Percentiles rank a stretch among this genome's conserved stretches.
phyloP scores from a whole-genome alignment of 2,113 vertebrate species.

The Odontophorus gujanensis region DNA sequence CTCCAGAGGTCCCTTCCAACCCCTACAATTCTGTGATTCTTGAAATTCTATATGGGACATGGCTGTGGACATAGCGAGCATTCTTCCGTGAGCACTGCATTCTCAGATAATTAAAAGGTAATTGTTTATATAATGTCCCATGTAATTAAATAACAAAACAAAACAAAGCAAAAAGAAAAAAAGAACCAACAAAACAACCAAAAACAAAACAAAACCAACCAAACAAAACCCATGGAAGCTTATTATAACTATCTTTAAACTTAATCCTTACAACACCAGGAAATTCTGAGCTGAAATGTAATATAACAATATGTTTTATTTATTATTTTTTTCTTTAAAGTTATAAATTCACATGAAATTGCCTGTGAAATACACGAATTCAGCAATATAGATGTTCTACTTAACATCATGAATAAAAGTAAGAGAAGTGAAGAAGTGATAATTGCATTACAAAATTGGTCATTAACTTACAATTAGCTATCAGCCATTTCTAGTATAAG shows the following conservation, averaged over 20 bases:
- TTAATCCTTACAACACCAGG: not conserved
- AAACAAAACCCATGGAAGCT: not conserved
- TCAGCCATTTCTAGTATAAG: not conserved
- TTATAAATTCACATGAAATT: not conserved
- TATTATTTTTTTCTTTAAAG: not conserved
- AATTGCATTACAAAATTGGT: not conserved
- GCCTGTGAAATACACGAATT: not conserved
- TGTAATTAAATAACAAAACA: not conserved
- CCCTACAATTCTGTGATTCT: too few species aligned
- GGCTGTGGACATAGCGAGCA: not conserved
- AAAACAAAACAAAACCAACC: not conserved
- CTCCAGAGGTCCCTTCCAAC: too few species aligned
- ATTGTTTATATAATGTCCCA: not conserved
- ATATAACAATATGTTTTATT: not conserved
- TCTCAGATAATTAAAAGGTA: not conserved
- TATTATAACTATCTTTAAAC: not conserved
- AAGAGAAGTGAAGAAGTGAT: not conserved
- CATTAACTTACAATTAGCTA: not conserved
- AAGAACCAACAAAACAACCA: not conserved
- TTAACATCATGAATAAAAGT: not conserved
- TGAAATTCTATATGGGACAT: not conserved
- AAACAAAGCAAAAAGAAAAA: not conserved
- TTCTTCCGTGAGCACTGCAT: not conserved
- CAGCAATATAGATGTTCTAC: not conserved
- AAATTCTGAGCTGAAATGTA: not conserved